Evolutionary conservation across 2,888 invertebrate species (phyloP).

Genomic region (Drosophila flavopinicola): DNA sequence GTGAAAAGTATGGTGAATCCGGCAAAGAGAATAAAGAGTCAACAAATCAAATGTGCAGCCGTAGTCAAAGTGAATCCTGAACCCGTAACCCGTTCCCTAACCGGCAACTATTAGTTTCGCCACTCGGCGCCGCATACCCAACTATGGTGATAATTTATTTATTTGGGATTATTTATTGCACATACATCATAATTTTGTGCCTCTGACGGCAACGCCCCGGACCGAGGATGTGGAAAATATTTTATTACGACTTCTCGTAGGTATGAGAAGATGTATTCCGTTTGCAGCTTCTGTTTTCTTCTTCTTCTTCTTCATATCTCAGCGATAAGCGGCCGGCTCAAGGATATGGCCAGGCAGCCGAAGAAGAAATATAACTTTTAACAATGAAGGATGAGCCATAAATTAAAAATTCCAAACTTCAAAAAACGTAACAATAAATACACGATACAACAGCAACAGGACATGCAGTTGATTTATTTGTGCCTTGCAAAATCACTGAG

Average conservation of each 20-base stretch:
- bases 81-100: slow-evolving; percentile 40
- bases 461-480: slow-evolving; percentile 75
- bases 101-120: slow-evolving; percentile 73
- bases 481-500: slow-evolving; percentile 56
- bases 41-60: slow-evolving; percentile 59
- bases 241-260: slow-evolving; percentile 59
- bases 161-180: slow-evolving; percentile 84
- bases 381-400: slow-evolving; percentile 78
- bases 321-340: slow-evolving; percentile 48
- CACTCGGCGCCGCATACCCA: slow-evolving; percentile 58
- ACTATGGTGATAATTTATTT: slow-evolving; percentile 81
- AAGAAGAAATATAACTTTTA: slow-evolving; percentile 75
- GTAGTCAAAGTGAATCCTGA: slow-evolving; percentile 34
- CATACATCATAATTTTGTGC: slow-evolving; percentile 82
- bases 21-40: slow-evolving; percentile 20
- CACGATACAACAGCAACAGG: slow-evolving; percentile 59
- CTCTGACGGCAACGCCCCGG: slow-evolving; percentile 58
- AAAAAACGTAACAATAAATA: slow-evolving; percentile 77
- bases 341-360: slow-evolving; percentile 45
- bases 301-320: slow-evolving; percentile 20
- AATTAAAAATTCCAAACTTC: slow-evolving; percentile 80
- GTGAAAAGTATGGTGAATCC: slow-evolving; percentile 50
- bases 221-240: slow-evolving; percentile 58
- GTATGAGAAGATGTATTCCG: slow-evolving; percentile 52
- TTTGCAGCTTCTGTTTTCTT: slow-evolving; percentile 8